Base-by-base conservation (phyloP, 2,797 vertebrate genomes). In the Diglossa cyanea region DNA sequence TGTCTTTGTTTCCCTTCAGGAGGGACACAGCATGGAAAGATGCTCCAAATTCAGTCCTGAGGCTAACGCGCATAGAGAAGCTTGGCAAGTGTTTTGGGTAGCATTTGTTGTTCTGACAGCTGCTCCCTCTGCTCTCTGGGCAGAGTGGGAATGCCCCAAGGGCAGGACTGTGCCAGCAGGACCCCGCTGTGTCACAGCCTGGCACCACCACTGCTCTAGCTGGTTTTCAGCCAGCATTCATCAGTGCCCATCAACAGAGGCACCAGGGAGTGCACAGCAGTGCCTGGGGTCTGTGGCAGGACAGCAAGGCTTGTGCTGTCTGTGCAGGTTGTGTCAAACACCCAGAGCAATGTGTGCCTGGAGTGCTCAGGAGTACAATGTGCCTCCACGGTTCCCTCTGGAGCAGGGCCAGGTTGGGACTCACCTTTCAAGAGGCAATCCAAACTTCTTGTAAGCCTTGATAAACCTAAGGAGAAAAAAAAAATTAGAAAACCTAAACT, bases 371-470 rank as follows among this genome's bases (percentile, higher is more conserved):
- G 75, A 84, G 72, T 3, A 30, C 76, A 61, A 11, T 2, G 1
- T 65, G 31, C 30, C 37, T 15, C 35, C 10, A 1, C 0, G 26
- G 42, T 8, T 47, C 47, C 10, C 57, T 53, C 67, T 37, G 71
- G 33, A 75, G 47, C 40, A 42, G 25, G 31, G 53, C 48, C 58
- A 70, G 61, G 26, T 0, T 39, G n/a, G 50, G 65, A 81, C 97
- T 97, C 97, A 99, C 99, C 99, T 98, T 97, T 99, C 99, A 72
- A 99, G 98, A 26, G 99, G 99, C 37, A 99, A 97, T 66, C 99
- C 99, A 97, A 99, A 99, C 97, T 99, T 99, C 98, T 99, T 99
- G 96, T 99, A 99, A 6, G 99, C 99, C 96, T 99, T 99, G 95
- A 99, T 99, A 96, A 99, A 99, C 97, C 99, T 99, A 95, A 54